These are phyloP conservation scores for Sarcoramphus papa DNA, from an alignment of 2,797 vertebrate genomes.

Conservation along the genomic window DNA sequence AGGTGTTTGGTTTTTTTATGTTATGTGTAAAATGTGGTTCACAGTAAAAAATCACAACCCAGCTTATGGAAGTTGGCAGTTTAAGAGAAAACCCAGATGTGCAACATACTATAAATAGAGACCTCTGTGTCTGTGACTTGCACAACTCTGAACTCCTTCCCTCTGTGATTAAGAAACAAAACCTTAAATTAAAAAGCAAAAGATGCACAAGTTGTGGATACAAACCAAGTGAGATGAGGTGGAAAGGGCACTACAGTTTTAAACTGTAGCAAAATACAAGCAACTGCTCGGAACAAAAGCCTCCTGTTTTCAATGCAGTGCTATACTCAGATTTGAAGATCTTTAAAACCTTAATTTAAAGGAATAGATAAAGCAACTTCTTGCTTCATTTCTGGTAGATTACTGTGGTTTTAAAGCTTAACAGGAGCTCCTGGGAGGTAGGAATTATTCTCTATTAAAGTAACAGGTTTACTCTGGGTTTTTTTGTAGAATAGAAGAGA, in stretches of 20 bases:
- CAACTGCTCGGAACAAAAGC: neutral
- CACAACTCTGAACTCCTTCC: neutral
- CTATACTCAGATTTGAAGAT: neutral
- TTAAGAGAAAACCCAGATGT: neutral
- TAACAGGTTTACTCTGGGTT: neutral
- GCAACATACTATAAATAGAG: neutral
- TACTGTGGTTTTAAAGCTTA: neutral
- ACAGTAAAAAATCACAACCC: neutral
- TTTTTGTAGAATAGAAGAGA: neutral
- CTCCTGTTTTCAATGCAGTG: neutral
- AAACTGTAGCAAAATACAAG: neutral
- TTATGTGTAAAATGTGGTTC: neutral
- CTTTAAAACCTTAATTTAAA: neutral
- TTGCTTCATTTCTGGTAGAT: neutral
- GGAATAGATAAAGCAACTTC: neutral
- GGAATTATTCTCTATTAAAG: neutral
- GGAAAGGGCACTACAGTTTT: neutral
- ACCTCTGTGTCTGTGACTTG: neutral
- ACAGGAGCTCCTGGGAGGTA: neutral
- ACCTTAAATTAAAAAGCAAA: neutral
- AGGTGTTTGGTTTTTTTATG: neutral
- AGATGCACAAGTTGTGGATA: neutral
- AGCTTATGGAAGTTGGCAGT: neutral
- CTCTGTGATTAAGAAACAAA: neutral
- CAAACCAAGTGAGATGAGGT: neutral